Base-by-base conservation (phyloP, 2,113 vertebrate species). In the Peromyscus californicus region DNA sequence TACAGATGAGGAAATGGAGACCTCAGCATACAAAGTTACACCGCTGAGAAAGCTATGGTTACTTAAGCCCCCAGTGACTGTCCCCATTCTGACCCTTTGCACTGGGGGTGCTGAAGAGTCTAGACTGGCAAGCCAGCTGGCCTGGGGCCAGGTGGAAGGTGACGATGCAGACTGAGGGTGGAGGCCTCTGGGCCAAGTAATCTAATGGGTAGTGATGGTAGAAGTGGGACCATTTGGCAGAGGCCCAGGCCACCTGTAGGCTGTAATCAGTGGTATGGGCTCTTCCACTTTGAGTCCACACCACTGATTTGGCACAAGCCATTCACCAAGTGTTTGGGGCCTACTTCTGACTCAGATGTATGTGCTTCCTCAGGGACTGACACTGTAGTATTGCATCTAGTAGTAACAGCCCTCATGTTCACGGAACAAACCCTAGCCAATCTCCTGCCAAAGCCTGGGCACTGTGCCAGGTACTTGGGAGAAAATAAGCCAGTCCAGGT, bases 261-360 rank as follows among this genome's bases (percentile, higher is more conserved):
- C 93, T 79, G 24, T n/a, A 90, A 90, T 65, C 59, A 91, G 45
- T 24, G 69, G 54, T 94, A 57, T 93, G 75, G 78, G 63, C 74
- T 97, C 91, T 95, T 96, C 92, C 39, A n/a, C 45, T 92, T 95
- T 67, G 59, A 91, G 70, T 59, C 63, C 69, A 88, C 2, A 84
- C n/a, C 86, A 96, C 75, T 91, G 86, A 94, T 86, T 89, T 93
- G 95, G 94, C 84, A 96, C 29, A 26, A 92, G 78, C 54, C 78
- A 89, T 94, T 97, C 72, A 83, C 24, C 36, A 79, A 94, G 76
- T 26, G 19, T 72, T 92, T 63, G 48, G 21, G 74, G 70, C 69
- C 31, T 87, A 78, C 48, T 93, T 82, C 48, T 79, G 42, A 79
- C 92, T 92, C 91, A 93, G 82, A 80, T 72, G 84, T 92, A 51